Evolutionary conservation across 2,888 invertebrate genomes (phyloP).

Genomic region (Pristionchus exspectatus): DNA sequence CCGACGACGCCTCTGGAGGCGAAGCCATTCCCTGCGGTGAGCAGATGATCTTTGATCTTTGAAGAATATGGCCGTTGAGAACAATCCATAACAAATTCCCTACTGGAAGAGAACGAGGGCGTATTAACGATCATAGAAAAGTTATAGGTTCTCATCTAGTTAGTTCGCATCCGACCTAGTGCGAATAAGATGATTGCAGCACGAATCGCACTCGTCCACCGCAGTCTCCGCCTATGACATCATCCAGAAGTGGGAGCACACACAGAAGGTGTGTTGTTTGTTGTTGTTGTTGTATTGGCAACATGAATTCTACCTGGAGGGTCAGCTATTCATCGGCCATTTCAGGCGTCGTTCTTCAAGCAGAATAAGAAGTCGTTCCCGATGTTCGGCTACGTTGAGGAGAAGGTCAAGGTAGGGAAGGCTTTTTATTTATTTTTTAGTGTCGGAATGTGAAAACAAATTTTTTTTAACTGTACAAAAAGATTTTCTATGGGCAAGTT

Average conservation of each 20-base stretch:
- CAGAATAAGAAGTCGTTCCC: conserved; percentile 92
- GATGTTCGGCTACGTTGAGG: conserved; percentile 96
- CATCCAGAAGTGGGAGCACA: conserved; percentile 66
- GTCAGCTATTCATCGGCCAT: neutral
- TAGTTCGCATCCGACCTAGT: too few relatives aligned
- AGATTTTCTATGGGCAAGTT: too few relatives aligned
- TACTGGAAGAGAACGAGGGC: too few relatives aligned
- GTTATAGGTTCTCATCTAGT: too few relatives aligned
- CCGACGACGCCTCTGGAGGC: neutral
- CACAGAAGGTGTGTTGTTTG: conserved; percentile 61
- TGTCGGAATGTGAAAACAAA: too few relatives aligned
- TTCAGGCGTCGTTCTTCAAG: conserved; percentile 86
- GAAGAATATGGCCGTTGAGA: too few relatives aligned
- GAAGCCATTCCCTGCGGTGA: neutral
- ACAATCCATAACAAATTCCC: too few relatives aligned
- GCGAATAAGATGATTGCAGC: neutral
- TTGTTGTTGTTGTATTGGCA: neutral
- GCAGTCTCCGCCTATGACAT: conserved; percentile 63
- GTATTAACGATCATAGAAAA: too few relatives aligned
- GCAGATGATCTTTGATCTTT: neutral
- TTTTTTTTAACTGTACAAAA: too few relatives aligned
- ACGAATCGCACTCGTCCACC: conserved; percentile 49
- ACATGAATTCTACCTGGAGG: neutral
- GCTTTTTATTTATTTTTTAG: too few relatives aligned
- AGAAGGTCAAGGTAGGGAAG: conserved; percentile 80